Percentiles rank a stretch among this genome's conserved stretches.
Evolutionary conservation across 23 tunicate genomes (phyloP).

Genomic region (Oikopleura albicans): DNA sequence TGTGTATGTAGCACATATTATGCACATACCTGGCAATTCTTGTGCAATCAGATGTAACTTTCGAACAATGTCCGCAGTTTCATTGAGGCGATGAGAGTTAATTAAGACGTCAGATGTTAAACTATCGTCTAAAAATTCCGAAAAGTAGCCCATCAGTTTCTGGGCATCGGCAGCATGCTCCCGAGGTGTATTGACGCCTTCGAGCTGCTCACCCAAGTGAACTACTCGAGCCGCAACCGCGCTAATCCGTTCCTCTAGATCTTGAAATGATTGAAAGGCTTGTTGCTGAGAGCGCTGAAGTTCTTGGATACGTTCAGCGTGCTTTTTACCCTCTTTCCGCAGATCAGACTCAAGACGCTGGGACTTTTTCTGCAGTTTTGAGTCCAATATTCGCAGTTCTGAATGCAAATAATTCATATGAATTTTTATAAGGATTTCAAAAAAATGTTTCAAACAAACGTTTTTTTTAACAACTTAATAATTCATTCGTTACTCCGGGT

Average conservation of each 20-base stretch:
- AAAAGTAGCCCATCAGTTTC: conserved; percentile 56
- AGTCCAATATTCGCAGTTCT: conserved; percentile 53
- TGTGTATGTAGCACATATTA: too few species aligned
- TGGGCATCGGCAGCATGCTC: conserved; percentile 98
- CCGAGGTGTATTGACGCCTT: conserved; percentile 90
- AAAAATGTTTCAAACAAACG: too few species aligned
- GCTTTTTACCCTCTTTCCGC: conserved; percentile 39
- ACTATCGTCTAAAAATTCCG: neutral
- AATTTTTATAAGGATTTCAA: too few species aligned
- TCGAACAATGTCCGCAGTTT: conserved; percentile 91
- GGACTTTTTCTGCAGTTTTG: conserved; percentile 55
- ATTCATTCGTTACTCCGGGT: too few species aligned
- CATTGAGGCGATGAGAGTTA: conserved; percentile 45
- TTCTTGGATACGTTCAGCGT: conserved; percentile 53
- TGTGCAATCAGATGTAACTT: conserved; percentile 95
- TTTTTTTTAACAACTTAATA: too few species aligned
- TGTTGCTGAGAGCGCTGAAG: conserved; percentile 60
- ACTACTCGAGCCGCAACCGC: conserved; percentile 93
- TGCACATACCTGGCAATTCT: conserved; percentile 44
- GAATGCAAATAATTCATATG: neutral
- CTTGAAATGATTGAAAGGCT: conserved; percentile 82
- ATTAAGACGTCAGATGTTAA: conserved; percentile 11
- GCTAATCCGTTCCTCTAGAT: conserved; percentile 69
- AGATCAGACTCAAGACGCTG: conserved; percentile 50
- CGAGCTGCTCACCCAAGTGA: conserved; percentile 95